Percentiles rank a stretch among this genome's conserved stretches.
Evolutionary conservation across 1,140 invertebrate species (phyloP).

Genomic region (Magallana angulata): DNA sequence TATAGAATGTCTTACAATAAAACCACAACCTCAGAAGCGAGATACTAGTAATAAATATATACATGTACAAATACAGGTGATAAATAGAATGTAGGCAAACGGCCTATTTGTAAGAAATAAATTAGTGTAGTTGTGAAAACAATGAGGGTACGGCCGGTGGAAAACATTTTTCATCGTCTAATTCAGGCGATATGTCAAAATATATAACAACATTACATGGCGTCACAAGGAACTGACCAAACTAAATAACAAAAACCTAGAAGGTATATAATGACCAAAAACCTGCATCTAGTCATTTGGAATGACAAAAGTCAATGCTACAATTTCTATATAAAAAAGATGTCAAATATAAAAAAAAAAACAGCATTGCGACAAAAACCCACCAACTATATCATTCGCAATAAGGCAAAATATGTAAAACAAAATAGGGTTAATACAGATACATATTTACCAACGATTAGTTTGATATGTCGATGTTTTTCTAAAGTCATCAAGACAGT

Average conservation of each 20-base stretch:
- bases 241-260: background rate
- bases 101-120: background rate
- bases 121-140: constrained; percentile 19
- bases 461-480: constrained; percentile 2
- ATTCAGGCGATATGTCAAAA: constrained; percentile 5
- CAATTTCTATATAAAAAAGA: background rate
- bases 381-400: background rate
- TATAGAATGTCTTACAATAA: constrained; percentile 23
- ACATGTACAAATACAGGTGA: background rate
- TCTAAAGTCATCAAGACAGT: background rate
- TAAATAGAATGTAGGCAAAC: background rate
- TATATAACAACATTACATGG: constrained; percentile 32
- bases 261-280: background rate
- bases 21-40: constrained; percentile 27
- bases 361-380: background rate
- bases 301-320: background rate
- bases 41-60: background rate
- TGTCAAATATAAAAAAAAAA: background rate
- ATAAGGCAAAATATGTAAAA: background rate
- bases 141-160: background rate
- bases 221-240: background rate
- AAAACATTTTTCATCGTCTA: constrained; percentile 18
- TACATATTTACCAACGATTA: background rate
- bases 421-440: background rate
- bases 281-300: background rate